These are phyloP conservation scores for Apogon talboti DNA, from an alignment of 2,797 vertebrate species.

Conservation along the genomic window DNA sequence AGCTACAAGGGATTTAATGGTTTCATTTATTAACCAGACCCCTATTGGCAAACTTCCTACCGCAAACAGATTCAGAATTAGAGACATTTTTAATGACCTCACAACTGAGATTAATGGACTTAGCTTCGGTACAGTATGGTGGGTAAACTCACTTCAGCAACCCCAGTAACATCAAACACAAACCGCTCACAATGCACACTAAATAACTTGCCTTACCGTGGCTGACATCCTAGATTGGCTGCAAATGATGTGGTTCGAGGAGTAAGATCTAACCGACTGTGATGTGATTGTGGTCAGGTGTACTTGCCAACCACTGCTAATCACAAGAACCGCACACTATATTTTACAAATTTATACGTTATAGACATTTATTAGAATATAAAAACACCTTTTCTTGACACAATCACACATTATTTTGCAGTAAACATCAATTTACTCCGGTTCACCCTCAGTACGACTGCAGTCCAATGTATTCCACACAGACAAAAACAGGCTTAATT, in stretches of 20 bases:
- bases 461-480: too few species aligned
- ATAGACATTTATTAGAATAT: not conserved
- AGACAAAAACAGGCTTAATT: too few species aligned
- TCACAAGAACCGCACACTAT: constrained; percentile 26
- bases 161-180: too few species aligned
- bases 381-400: not conserved
- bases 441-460: too few species aligned
- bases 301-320: constrained; percentile 40
- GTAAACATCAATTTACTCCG: not conserved
- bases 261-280: constrained; percentile 45
- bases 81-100: too few species aligned
- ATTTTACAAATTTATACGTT: constrained; percentile 13
- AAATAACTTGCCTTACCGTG: constrained; percentile 32
- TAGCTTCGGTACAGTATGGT: too few species aligned
- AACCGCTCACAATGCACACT: constrained; percentile 20
- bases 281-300: constrained; percentile 35
- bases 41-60: constrained; percentile 46
- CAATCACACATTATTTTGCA: not conserved
- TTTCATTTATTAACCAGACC: constrained; percentile 61
- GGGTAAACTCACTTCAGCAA: too few species aligned
- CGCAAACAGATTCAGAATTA: constrained; percentile 18
- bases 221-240: constrained; percentile 45
- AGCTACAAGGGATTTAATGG: constrained; percentile 62
- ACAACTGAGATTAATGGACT: too few species aligned
- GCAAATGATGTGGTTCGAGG: constrained; percentile 54